Percentiles rank a stretch among this genome's conserved stretches.
Conservation (phyloP, 1,140 invertebrate species). For the Gyrodactylus salaris region DNA sequence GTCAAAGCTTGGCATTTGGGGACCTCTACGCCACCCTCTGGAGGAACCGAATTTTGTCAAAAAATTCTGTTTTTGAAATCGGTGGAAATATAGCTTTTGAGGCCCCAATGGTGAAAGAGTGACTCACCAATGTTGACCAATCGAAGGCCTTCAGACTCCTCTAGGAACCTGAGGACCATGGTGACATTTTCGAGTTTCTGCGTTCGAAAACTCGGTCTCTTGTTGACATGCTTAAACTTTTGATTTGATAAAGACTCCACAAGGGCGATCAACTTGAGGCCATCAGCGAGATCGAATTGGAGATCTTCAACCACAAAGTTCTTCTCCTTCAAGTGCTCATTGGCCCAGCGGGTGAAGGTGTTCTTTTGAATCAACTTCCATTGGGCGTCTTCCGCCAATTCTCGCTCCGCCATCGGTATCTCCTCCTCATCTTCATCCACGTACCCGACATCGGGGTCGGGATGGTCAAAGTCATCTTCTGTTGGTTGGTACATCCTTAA, state of each 20-base stretch:
- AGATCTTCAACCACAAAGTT: constrained; percentile 41
- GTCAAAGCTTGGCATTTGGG: too few species aligned
- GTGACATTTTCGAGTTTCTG: constrained; percentile 46
- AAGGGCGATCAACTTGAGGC: constrained; percentile 40
- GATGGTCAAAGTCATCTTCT: constrained; percentile 5
- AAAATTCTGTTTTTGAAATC: too few species aligned
- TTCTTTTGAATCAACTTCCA: constrained; percentile 80
- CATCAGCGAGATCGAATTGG: constrained; percentile 50
- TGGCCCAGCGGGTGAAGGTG: constrained; percentile 70
- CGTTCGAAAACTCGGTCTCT: constrained; percentile 46
- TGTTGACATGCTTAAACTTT: constrained; percentile 45
- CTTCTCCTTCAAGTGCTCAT: constrained; percentile 50
- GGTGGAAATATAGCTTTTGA: too few species aligned
- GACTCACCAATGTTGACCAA: constrained; percentile 56
- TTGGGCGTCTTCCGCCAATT: constrained; percentile 7
- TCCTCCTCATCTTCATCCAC: constrained; percentile 8
- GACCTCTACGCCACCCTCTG: too few species aligned
- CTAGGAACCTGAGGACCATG: constrained; percentile 39
- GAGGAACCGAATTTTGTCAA: too few species aligned
- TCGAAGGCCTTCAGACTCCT: constrained; percentile 48
- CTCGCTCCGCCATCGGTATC: constrained; percentile 1
- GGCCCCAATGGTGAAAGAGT: too few species aligned
- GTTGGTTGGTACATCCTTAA: background rate
- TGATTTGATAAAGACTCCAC: constrained; percentile 54
- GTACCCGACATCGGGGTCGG: background rate